Evolutionary conservation across 2,888 invertebrate species (phyloP), one percentile per base, ranked within the genome.

Genomic region (Eupithecia subumbrata): DNA sequence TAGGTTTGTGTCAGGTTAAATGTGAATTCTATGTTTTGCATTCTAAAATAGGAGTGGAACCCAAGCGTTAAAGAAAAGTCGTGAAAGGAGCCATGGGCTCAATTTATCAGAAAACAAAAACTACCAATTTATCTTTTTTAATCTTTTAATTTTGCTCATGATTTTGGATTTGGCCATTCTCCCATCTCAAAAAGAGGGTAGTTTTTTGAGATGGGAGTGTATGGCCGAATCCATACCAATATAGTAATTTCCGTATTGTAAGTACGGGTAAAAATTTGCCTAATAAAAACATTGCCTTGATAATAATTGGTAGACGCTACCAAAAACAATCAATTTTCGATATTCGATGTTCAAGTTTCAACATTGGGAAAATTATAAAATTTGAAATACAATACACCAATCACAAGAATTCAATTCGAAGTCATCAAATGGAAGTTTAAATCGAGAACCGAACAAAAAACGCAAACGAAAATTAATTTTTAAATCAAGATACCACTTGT

Each of bases 401-500:
- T 43, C 68, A 68, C 9, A 68, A 67, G 25, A 67, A 45, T 68
- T n/a, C 22, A 9, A 12, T 40, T 40, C 67, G 40, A 40, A 37
- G 22, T n/a, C 56, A 56, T 56, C 25, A 25, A 60, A 25, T 60
- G 60, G 60, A 60, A 25, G 25, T 56, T 56, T 22, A 25, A 68
- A 16, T 43, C 25, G 43, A 43, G 67, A 68, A 73, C 48, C 64
- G 63, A 72, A 71, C 73, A 69, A 68, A 45, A 69, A 74, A 69
- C 56, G 37, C 48, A 67, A 45, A 30, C 18, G 34, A 45, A 71
- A 77, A 76, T 78, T 73, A 77, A 79, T 77, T 76, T 72, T 68
- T 37, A 40, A 76, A 80, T 79, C 79, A 78, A 77, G 78, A 78
- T 78, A 80, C 71, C 78, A 71, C 73, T 73, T 66, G 73, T 75